Base-by-base conservation (phyloP, 2,888 invertebrate genomes). In the Eledona agricola region DNA sequence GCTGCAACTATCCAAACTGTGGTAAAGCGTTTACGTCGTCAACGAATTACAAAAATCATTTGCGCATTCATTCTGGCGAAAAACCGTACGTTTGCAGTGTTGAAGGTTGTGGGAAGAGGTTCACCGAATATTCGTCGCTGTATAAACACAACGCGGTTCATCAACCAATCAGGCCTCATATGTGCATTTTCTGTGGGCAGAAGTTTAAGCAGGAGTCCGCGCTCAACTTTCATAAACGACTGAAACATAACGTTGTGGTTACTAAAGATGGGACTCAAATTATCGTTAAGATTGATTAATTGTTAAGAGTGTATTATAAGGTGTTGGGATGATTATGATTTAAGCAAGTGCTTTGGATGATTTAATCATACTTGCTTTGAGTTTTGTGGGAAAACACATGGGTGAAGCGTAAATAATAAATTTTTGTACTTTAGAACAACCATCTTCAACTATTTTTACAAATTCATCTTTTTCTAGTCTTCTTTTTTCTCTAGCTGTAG, bases 61-160 rank as follows among this genome's bases (percentile, higher is more conserved):
- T 84, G 59, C 74, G 87, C 47, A 86, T 86, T 63, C 86, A 86
- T 72, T 84, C 85, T 26, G 85, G 85, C 10, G 86, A 86, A 67
- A 85, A 85, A 66, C 86, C 86, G 0, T 87, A 84, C 62, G 79
- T 80, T 10, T 87, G 86, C 66, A 74, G 78, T 6, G 80, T 83
- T 6, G 74, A 77, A 75, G 83, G 81, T 32, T 87, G 86, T 70
- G 80, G 81, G 11, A 83, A 84, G 66, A 75, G 84, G 31, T 87
- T 87, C 64, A 86, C 86, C 1, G 87, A 87, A 69, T 87, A 86
- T 69, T 86, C 86, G 35, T 85, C 85, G 60, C 77, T 86, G 9
- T 85, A 85, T 70, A 86, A 86, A 66, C 86, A 86, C 69, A 82
- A 84, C 62, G 77, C 81, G 20, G 83, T 81, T 20, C 86, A 87